phyloP scores from a whole-genome alignment of 2,888 invertebrate species.

The Agonopterix arenella region DNA sequence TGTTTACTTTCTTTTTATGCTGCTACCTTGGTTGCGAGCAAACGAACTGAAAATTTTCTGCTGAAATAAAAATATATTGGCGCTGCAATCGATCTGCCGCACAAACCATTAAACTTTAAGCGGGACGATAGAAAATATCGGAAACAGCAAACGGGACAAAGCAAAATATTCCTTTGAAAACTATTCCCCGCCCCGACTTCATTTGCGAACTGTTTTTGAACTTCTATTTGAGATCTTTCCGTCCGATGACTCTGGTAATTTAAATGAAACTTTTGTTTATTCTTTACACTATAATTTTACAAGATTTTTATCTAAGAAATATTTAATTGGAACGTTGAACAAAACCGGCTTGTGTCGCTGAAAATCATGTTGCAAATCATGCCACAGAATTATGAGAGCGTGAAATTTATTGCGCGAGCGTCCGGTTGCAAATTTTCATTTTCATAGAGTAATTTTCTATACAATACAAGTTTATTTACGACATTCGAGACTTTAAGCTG shows the following conservation, averaged over 20 bases:
- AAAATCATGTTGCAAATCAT: slow-evolving; percentile 59
- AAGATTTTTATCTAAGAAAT: neutral
- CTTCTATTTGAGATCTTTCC: slow-evolving; percentile 25
- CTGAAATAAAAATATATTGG: slow-evolving; percentile 62
- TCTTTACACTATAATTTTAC: too few relatives aligned
- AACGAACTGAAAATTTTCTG: slow-evolving; percentile 53
- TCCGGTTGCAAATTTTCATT: slow-evolving; percentile 65
- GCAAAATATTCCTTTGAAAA: slow-evolving; percentile 56
- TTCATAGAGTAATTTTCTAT: slow-evolving; percentile 45
- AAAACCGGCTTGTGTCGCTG: slow-evolving; percentile 42
- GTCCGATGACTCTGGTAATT: slow-evolving; percentile 12
- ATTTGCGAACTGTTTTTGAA: slow-evolving; percentile 37
- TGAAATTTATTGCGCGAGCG: slow-evolving; percentile 63
- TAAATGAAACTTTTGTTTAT: too few relatives aligned
- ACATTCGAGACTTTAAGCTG: slow-evolving; percentile 23
- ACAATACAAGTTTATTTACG: slow-evolving; percentile 46
- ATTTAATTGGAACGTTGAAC: slow-evolving; percentile 48
- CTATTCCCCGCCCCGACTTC: slow-evolving; percentile 40
- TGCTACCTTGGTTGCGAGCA: slow-evolving; percentile 25
- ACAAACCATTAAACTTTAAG: slow-evolving; percentile 61
- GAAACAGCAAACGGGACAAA: slow-evolving; percentile 48
- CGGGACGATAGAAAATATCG: slow-evolving; percentile 50
- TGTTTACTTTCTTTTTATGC: slow-evolving; percentile 27
- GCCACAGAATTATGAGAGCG: slow-evolving; percentile 60
- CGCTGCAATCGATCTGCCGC: slow-evolving; percentile 47